Base-by-base conservation (phyloP, 1,140 invertebrate genomes). In the Brachionus plicatilis region DNA sequence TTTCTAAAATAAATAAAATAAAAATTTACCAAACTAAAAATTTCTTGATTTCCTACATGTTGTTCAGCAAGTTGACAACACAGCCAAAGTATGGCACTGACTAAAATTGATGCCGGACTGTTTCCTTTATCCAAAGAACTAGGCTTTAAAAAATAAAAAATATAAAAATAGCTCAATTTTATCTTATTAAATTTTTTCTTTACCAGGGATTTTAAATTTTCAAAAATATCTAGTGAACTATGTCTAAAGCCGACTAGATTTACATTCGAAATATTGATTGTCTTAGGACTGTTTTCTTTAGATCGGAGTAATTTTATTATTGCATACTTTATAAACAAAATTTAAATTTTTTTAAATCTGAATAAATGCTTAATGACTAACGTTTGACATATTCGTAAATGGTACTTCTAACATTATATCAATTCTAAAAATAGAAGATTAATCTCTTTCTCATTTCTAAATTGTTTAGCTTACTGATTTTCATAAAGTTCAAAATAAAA, bases 401-500 rank as follows among this genome's bases (percentile, higher is more conserved):
- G 72, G 72, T 33, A 76, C 20, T 50, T 76, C 72, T 50, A 76
- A 27, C 43, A 76, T 37, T 20, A 76, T 76, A 50, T 76, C 72
- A 37, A 76, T 50, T 50, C 72, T 76, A 76, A 50, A 27, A 47
- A 50, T 47, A 76, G 53, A 60, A 8, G 2, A 60, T 60, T 20
- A 60, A 60, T 60, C 53, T 20, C 8, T 60, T 6, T 60, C 20
- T 60, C 53, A 20, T 60, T 9, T 20, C 53, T 27, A 20, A 60
- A 60, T 60, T 60, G 9, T 60, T 60, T 60, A 60, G 3, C 33
- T 75, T 76, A 76, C 72, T 76, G 72, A n/a, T 76, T 76, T 24
- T 76, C 72, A 50, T 76, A 76, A 76, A 76, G 45, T 20, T 76
- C 43, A 76, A 76, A 76, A 27, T 50, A 76, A 29, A 47, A 76